A percentile compares a stretch with the other conserved stretches of the same genome.
Conservation (phyloP, 2,888 invertebrate genomes). For the Nycteola revayana region DNA sequence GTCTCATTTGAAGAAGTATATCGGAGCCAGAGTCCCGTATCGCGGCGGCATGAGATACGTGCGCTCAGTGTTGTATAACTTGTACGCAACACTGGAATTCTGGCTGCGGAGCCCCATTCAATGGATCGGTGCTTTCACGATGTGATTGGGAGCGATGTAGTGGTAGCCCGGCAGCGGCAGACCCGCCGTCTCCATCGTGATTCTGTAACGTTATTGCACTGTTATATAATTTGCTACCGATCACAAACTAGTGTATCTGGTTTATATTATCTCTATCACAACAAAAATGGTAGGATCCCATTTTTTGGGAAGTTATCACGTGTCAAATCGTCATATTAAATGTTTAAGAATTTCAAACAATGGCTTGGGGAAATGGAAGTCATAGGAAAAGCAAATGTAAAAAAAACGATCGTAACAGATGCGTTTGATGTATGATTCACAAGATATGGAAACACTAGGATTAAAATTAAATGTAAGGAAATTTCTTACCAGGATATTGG, state of each 20-base stretch:
- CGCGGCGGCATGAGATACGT: conserved; percentile 50
- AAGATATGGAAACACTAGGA: conserved; percentile 59
- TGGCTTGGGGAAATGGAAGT: conserved; percentile 45
- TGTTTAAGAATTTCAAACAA: conserved; percentile 29
- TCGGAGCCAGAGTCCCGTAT: conserved; percentile 66
- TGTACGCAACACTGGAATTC: conserved; percentile 51
- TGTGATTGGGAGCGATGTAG: conserved; percentile 95
- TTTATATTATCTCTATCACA: conserved; percentile 11
- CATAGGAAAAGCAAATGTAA: conserved; percentile 32
- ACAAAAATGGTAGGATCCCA: conserved; percentile 29
- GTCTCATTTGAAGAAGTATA: conserved; percentile 68
- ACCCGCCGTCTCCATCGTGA: conserved; percentile 97
- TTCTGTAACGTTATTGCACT: conserved; percentile 83
- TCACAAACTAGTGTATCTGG: background rate
- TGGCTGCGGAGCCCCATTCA: conserved; percentile 81
- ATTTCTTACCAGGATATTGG: conserved; percentile 78
- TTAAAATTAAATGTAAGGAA: conserved; percentile 74
- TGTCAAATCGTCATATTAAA: conserved; percentile 19
- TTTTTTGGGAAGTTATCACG: conserved; percentile 20
- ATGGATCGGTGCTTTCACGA: conserved; percentile 95
- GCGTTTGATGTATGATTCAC: conserved; percentile 16
- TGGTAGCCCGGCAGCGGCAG: conserved; percentile 95
- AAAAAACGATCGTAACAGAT: conserved; percentile 19
- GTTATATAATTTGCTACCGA: background rate
- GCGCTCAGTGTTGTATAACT: conserved; percentile 43